Conservation (phyloP, 2,888 invertebrate genomes). For the Harpalus rufipes region DNA sequence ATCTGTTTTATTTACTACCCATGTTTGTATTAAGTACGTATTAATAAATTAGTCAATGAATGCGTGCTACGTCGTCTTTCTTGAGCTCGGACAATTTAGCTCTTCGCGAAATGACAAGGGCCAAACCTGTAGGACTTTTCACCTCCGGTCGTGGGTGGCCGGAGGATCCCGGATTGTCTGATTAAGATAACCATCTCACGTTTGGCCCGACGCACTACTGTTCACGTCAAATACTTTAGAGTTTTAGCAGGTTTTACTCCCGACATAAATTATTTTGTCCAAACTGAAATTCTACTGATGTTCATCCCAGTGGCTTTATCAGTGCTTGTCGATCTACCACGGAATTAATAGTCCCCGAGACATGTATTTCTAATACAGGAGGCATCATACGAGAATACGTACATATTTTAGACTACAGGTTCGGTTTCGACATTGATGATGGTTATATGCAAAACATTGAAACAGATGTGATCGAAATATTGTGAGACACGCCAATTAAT, state of each 20-base stretch:
- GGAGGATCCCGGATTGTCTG: conserved; percentile 53
- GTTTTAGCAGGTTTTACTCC: conserved; percentile 54
- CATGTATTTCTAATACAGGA: conserved; percentile 30
- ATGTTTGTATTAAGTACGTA: no score
- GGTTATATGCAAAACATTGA: neutral
- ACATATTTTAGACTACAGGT: neutral
- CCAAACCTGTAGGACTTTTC: neutral
- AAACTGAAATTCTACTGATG: conserved; percentile 45
- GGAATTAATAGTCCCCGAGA: conserved; percentile 18
- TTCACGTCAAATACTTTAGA: conserved; percentile 52
- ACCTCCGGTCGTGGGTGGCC: conserved; percentile 59
- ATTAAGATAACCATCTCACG: conserved; percentile 64
- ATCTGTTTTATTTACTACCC: no score
- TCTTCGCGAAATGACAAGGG: neutral
- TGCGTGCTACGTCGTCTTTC: neutral
- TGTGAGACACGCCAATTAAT: neutral
- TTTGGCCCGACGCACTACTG: conserved; percentile 41
- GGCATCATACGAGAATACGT: neutral
- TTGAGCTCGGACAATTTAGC: neutral
- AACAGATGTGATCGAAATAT: neutral
- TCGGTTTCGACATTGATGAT: neutral
- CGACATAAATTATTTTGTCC: conserved; percentile 52
- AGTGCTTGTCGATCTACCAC: conserved; percentile 24
- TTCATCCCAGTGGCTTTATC: conserved; percentile 34
- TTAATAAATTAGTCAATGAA: no score